Evolutionary conservation across 1,140 invertebrate species (phyloP).

Genomic region (Rhagoletis pomonella): DNA sequence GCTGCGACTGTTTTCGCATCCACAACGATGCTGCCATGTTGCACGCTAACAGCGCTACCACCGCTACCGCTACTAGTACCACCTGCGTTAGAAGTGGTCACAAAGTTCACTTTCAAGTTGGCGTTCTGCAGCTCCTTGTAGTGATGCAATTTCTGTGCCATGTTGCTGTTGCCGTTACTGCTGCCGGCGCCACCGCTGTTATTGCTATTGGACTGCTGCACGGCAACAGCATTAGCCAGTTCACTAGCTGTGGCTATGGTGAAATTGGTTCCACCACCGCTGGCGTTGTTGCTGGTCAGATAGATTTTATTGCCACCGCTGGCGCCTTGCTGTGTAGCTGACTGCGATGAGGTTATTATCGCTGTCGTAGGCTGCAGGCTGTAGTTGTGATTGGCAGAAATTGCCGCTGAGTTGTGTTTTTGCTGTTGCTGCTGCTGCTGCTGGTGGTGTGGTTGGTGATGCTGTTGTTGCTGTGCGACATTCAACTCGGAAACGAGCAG

Average conservation of each 20-base stretch:
- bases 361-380: constrained; percentile 70
- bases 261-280: constrained; percentile 61
- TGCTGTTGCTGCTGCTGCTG: constrained; percentile 66
- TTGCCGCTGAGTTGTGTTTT: constrained; percentile 67
- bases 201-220: constrained; percentile 51
- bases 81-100: constrained; percentile 59
- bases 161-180: constrained; percentile 41
- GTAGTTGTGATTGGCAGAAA: constrained; percentile 72
- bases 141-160: constrained; percentile 62
- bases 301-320: constrained; percentile 68
- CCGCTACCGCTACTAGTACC: background rate
- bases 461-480: constrained; percentile 61
- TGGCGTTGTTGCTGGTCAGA: constrained; percentile 66
- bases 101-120: constrained; percentile 72
- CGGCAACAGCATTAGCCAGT: constrained; percentile 64
- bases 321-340: constrained; percentile 55
- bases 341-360: constrained; percentile 67
- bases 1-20: constrained; percentile 14
- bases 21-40: constrained; percentile 48
- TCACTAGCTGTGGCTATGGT: constrained; percentile 70
- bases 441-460: constrained; percentile 39
- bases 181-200: constrained; percentile 49
- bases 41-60: constrained; percentile 15
- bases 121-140: constrained; percentile 70
- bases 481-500: constrained; percentile 69